Conservation (phyloP, 2,113 vertebrate genomes). For the Ptyas mucosa region DNA sequence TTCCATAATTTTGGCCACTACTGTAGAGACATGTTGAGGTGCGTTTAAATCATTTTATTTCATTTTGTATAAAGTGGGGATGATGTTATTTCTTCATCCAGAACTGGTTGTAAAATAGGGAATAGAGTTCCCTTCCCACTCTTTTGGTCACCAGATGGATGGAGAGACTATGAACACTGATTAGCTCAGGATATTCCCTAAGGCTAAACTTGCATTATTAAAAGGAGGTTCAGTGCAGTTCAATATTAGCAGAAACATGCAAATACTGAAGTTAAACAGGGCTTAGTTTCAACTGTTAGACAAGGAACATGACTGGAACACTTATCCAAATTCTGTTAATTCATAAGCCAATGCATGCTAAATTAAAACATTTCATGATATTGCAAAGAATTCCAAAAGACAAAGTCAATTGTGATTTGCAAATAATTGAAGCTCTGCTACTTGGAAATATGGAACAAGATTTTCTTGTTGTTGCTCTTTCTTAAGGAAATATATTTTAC, state of each 20-base stretch:
- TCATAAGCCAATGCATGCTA: neutral
- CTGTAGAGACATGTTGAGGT: neutral
- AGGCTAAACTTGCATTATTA: neutral
- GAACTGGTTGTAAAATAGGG: neutral
- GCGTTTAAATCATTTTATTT: neutral
- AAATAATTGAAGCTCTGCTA: neutral
- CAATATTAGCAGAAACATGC: neutral
- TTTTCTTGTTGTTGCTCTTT: neutral
- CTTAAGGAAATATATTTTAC: neutral
- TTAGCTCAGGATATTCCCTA: neutral
- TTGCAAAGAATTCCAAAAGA: neutral
- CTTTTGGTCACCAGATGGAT: neutral
- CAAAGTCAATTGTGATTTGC: neutral
- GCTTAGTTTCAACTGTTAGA: neutral
- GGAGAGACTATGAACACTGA: neutral
- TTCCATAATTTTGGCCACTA: too few species aligned
- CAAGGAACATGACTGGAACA: neutral
- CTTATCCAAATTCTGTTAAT: neutral
- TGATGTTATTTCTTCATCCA: neutral
- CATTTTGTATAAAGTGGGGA: neutral
- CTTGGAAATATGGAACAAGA: neutral
- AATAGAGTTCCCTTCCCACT: neutral
- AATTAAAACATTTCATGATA: neutral
- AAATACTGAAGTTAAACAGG: neutral
- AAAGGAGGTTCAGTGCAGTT: neutral